Evolutionary conservation across 2,888 invertebrate species (phyloP).

Genomic region (Ferrisia virgata): DNA sequence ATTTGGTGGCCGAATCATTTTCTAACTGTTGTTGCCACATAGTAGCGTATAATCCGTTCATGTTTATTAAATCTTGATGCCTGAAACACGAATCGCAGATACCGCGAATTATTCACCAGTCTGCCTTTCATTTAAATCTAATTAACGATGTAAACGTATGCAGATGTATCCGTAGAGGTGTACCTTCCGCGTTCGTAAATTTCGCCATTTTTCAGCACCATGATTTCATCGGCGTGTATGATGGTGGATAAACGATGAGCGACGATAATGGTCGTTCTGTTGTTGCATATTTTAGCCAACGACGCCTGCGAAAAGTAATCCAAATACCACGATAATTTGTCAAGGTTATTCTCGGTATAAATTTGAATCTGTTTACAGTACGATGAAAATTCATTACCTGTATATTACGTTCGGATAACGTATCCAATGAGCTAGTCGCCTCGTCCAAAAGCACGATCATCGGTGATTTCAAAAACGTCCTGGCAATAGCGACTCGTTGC

Average conservation of each 20-base stretch:
- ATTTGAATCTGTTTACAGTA: not conserved
- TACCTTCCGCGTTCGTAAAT: constrained; percentile 86
- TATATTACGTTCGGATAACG: constrained; percentile 88
- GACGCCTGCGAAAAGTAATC: constrained; percentile 61
- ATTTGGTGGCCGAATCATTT: constrained; percentile 50
- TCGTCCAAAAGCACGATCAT: constrained; percentile 89
- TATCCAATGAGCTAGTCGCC: constrained; percentile 92
- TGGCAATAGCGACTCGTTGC: constrained; percentile 93
- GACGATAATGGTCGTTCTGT: constrained; percentile 88
- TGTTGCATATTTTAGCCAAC: constrained; percentile 70
- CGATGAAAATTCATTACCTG: constrained; percentile 57
- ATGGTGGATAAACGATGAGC: constrained; percentile 93
- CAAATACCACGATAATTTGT: not conserved
- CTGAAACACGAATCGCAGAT: constrained; percentile 55
- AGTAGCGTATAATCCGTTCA: constrained; percentile 73
- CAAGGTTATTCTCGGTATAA: constrained; percentile 5
- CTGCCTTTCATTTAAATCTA: too few species aligned
- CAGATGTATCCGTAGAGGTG: too few species aligned
- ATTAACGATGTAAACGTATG: too few species aligned
- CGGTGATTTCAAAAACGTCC: constrained; percentile 90
- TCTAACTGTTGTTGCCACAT: constrained; percentile 93
- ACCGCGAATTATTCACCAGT: not conserved
- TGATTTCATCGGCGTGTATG: constrained; percentile 89
- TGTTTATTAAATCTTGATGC: constrained; percentile 67
- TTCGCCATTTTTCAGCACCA: constrained; percentile 86